Evolutionary conservation across 2,113 vertebrate species (phyloP).

Genomic region (Notechis scutatus): DNA sequence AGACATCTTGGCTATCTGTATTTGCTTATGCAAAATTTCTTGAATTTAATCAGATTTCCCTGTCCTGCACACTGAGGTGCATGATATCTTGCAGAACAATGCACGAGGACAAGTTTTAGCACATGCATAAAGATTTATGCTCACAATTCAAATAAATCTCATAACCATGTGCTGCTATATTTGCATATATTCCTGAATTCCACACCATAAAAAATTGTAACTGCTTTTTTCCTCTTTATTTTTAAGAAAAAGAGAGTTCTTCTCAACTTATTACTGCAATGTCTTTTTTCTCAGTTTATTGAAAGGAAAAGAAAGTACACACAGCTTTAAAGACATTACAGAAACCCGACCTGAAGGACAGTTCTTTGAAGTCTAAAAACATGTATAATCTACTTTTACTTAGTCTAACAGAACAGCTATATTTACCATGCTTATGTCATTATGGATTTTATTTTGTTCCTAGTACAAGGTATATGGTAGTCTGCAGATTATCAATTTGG

Average conservation of each 20-base stretch:
- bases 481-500: constrained; percentile 68
- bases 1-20: no score
- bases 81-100: neutral
- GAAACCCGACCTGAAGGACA: constrained; percentile 53
- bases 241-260: constrained; percentile 44
- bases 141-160: constrained; percentile 19
- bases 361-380: constrained; percentile 66
- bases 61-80: neutral
- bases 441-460: constrained; percentile 67
- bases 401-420: constrained; percentile 61
- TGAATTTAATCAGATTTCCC: neutral
- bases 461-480: constrained; percentile 62
- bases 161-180: neutral
- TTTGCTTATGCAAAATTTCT: neutral
- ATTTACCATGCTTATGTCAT: constrained; percentile 64
- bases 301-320: constrained; percentile 40
- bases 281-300: constrained; percentile 47
- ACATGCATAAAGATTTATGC: neutral
- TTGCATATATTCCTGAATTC: constrained; percentile 19
- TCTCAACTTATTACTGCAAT: constrained; percentile 44
- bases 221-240: constrained; percentile 36
- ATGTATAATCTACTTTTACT: constrained; percentile 66
- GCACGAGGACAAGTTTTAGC: neutral
- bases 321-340: constrained; percentile 59
- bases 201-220: constrained; percentile 15